Evolutionary conservation across 2,888 invertebrate genomes (phyloP).

Genomic region (Leucozona laternaria): DNA sequence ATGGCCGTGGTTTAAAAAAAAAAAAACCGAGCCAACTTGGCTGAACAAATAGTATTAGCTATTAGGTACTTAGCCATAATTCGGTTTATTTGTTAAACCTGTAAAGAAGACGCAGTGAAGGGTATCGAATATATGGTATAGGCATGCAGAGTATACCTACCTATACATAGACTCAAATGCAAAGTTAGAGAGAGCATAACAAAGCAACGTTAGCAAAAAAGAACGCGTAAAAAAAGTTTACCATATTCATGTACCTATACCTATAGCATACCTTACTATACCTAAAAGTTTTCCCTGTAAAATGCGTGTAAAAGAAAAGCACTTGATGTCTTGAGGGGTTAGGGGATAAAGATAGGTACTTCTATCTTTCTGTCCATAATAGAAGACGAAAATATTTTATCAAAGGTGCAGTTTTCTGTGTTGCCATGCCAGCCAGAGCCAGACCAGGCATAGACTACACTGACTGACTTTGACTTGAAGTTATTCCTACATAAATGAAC

Average conservation of each 20-base stretch:
- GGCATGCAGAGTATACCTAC: too few relatives aligned
- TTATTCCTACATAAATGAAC: not conserved
- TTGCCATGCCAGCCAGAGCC: not conserved
- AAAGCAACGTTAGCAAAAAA: constrained; percentile 1
- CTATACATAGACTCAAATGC: not conserved
- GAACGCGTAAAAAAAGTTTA: constrained; percentile 11
- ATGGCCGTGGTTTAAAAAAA: not conserved
- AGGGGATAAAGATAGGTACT: not conserved
- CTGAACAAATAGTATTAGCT: constrained; percentile 30
- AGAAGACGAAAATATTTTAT: constrained; percentile 40
- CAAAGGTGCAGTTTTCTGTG: constrained; percentile 12
- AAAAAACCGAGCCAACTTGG: constrained; percentile 27
- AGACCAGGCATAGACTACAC: not conserved
- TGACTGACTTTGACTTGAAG: too few relatives aligned
- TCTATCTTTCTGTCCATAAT: not conserved
- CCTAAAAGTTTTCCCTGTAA: constrained; percentile 47
- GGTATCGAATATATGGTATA: constrained; percentile 4
- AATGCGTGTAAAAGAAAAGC: constrained; percentile 2
- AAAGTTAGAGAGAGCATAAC: not conserved
- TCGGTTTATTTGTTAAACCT: constrained; percentile 43
- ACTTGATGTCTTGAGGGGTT: not conserved
- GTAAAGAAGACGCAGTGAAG: constrained; percentile 48
- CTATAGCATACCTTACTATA: too few relatives aligned
- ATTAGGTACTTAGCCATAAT: constrained; percentile 22
- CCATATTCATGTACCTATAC: constrained; percentile 2